These are phyloP conservation scores for Regulus satrapa DNA, from an alignment of 2,113 vertebrate genomes.

Conservation along the genomic window DNA sequence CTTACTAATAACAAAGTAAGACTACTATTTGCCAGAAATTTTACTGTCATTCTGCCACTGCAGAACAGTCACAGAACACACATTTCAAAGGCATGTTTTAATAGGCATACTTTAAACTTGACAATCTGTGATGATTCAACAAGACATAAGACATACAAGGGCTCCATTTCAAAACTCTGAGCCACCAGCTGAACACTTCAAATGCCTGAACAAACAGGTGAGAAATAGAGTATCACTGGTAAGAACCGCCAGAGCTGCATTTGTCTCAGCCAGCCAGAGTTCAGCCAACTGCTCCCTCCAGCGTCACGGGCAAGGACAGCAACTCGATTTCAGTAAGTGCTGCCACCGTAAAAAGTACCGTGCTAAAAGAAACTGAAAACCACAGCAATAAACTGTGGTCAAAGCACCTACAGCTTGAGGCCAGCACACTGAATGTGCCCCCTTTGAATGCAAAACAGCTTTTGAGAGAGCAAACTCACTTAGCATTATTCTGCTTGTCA, in stretches of 20 bases:
- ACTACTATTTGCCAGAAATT: background rate
- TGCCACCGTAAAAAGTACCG: background rate
- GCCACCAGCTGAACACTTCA: background rate
- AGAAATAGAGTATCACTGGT: background rate
- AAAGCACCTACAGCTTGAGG: background rate
- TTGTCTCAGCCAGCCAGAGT: background rate
- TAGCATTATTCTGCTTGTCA: constrained; percentile 94
- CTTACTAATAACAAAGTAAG: background rate
- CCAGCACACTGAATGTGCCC: accelerated
- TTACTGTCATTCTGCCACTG: background rate
- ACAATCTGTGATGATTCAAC: background rate
- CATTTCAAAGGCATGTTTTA: background rate
- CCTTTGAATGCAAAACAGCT: background rate
- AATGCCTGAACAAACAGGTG: background rate
- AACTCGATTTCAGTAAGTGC: background rate
- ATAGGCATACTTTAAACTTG: background rate
- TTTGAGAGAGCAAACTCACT: constrained; percentile 76
- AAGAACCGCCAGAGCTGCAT: background rate
- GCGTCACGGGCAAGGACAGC: background rate
- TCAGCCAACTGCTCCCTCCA: constrained; percentile 1
- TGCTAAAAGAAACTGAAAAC: background rate
- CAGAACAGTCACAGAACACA: background rate
- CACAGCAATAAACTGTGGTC: background rate
- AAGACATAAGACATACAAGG: background rate
- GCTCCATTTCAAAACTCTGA: background rate